phyloP scores from a whole-genome alignment of 2,113 vertebrate genomes.

The Amphiprion percula region DNA sequence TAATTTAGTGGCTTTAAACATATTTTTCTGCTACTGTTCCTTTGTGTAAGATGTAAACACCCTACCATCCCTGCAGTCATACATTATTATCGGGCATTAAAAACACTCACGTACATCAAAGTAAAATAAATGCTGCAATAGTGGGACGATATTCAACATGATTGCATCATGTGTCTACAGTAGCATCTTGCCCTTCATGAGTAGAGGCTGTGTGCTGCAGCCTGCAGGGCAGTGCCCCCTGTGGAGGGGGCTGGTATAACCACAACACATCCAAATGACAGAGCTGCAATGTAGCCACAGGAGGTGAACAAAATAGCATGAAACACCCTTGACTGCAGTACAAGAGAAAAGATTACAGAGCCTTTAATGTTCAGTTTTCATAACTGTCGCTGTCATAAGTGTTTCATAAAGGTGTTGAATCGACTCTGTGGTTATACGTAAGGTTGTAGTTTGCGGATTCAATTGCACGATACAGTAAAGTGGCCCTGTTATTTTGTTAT shows the following conservation, averaged over 20 bases:
- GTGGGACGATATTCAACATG: slow-evolving; percentile 46
- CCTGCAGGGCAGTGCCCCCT: slow-evolving; percentile 59
- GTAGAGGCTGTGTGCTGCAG: slow-evolving; percentile 3
- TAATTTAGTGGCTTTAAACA: background rate
- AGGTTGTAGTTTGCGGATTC: background rate
- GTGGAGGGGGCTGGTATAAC: slow-evolving; percentile 57
- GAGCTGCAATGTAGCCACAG: background rate
- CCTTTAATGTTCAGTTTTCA: background rate
- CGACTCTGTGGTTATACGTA: background rate
- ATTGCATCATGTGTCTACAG: slow-evolving; percentile 65
- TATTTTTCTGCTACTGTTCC: slow-evolving; percentile 3
- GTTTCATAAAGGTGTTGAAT: background rate
- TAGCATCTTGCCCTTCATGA: slow-evolving; percentile 34
- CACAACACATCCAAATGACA: slow-evolving; percentile 43
- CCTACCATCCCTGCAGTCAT: background rate
- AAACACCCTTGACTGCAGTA: background rate
- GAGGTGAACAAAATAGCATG: slow-evolving; percentile 6
- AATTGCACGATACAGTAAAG: background rate
- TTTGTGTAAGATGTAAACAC: slow-evolving; percentile 19
- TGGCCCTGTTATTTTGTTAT: background rate
- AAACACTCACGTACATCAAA: slow-evolving; percentile 30
- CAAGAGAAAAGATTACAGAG: background rate
- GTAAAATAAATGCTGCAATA: slow-evolving; percentile 33
- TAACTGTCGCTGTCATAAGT: background rate
- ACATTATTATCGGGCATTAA: background rate